phyloP scores from a whole-genome alignment of 2,113 vertebrate genomes.

The Syngnathus typhle region DNA sequence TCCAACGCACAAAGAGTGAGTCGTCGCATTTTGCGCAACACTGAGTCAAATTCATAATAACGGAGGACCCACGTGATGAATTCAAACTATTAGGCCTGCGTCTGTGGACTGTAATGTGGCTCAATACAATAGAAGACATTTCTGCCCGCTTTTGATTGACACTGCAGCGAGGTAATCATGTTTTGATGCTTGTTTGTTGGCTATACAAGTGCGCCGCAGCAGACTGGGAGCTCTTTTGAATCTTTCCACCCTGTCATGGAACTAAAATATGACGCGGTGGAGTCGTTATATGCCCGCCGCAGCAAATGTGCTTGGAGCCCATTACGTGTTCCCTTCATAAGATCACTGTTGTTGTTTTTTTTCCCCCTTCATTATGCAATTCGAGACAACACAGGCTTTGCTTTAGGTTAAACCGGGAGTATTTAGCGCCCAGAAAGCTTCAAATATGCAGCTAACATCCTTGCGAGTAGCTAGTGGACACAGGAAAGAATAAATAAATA shows the following conservation, averaged over 20 bases:
- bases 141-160: not conserved
- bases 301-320: slow-evolving; percentile 36
- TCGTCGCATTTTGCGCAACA: not conserved
- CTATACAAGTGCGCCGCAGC: not conserved
- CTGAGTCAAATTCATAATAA: not conserved
- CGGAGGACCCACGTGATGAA: not conserved
- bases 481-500: slow-evolving; percentile 9
- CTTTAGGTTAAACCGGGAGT: slow-evolving; percentile 36
- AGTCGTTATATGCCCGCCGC: no score
- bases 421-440: slow-evolving; percentile 50
- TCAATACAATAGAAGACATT: not conserved
- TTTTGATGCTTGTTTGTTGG: not conserved
- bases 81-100: not conserved
- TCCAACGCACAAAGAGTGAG: not conserved
- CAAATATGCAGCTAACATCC: slow-evolving; percentile 23
- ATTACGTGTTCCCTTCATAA: slow-evolving; percentile 30
- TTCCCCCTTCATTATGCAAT: slow-evolving; percentile 39
- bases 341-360: slow-evolving; percentile 35
- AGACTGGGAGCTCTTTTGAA: not conserved
- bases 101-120: not conserved
- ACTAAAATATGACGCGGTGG: no score
- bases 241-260: no score
- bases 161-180: not conserved
- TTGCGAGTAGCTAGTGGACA: slow-evolving; percentile 26
- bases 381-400: slow-evolving; percentile 33